Evolutionary conservation across 2,113 vertebrate species (phyloP).

Genomic region (Cyprinodon variegatus): DNA sequence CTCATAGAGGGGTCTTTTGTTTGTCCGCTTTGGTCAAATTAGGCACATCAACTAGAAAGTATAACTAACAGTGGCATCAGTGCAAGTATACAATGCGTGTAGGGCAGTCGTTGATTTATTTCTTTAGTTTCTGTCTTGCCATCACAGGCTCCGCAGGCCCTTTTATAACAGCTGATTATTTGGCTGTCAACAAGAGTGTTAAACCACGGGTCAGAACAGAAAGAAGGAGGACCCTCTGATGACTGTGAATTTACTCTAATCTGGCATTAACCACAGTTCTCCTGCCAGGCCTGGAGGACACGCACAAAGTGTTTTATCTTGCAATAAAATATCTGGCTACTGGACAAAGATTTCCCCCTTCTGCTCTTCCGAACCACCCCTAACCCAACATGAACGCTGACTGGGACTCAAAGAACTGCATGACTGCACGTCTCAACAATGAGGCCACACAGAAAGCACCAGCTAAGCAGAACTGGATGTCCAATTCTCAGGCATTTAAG

Average conservation of each 20-base stretch:
- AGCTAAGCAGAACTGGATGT: slow-evolving; percentile 77
- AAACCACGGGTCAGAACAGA: slow-evolving; percentile 15
- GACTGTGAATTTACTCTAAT: slow-evolving; percentile 38
- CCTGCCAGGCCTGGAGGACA: slow-evolving; percentile 48
- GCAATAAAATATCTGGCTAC: slow-evolving; percentile 64
- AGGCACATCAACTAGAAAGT: slow-evolving; percentile 72
- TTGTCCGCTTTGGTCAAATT: slow-evolving; percentile 72
- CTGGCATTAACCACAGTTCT: slow-evolving; percentile 22
- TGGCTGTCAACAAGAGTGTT: slow-evolving; percentile 44
- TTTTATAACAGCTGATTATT: slow-evolving; percentile 61
- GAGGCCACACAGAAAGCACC: slow-evolving; percentile 76
- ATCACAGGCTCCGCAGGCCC: slow-evolving; percentile 67
- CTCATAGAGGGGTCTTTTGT: slow-evolving; percentile 83
- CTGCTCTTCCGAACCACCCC: slow-evolving; percentile 57
- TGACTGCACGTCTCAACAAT: slow-evolving; percentile 79
- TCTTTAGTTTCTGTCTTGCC: slow-evolving; percentile 61
- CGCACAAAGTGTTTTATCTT: slow-evolving; percentile 60
- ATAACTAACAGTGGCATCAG: slow-evolving; percentile 51
- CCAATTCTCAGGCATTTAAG: slow-evolving; percentile 77
- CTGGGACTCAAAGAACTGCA: slow-evolving; percentile 72
- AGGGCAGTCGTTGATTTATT: slow-evolving; percentile 2
- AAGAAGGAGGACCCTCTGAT: slow-evolving; percentile 41
- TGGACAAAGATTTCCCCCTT: slow-evolving; percentile 54
- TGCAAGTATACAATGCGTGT: slow-evolving; percentile 41
- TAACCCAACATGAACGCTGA: slow-evolving; percentile 65